phyloP scores from a whole-genome alignment of 2,888 invertebrate species.

The Drosophila ustulata region DNA sequence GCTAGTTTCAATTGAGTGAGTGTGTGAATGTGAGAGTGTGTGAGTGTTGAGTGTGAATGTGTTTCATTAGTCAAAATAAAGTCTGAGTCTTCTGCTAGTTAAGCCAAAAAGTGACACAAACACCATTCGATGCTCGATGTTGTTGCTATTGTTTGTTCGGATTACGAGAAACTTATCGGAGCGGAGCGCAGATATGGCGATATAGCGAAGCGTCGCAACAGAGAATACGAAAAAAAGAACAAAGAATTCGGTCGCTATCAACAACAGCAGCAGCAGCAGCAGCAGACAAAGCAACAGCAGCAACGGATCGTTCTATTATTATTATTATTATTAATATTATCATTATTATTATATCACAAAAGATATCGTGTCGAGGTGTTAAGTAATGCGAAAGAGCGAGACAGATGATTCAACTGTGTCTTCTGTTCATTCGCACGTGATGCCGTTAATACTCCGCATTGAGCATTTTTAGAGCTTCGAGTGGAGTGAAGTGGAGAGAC shows the following conservation, averaged over 20 bases:
- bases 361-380: slow-evolving; percentile 13
- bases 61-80: slow-evolving; percentile 27
- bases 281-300: slow-evolving; percentile 8
- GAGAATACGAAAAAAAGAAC: slow-evolving; percentile 10
- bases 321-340: slow-evolving; percentile 8
- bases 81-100: slow-evolving; percentile 50
- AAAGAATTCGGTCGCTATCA: slow-evolving; percentile 19
- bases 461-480: background rate
- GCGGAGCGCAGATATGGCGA: slow-evolving; percentile 6
- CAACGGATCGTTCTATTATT: slow-evolving; percentile 7
- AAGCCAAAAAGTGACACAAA: slow-evolving; percentile 44
- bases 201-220: background rate
- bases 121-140: slow-evolving; percentile 5
- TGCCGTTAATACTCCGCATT: slow-evolving; percentile 3
- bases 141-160: slow-evolving; percentile 7
- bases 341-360: slow-evolving; percentile 21
- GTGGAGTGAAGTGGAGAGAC: background rate
- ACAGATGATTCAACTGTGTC: slow-evolving; percentile 2
- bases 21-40: background rate
- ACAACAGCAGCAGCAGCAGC: background rate
- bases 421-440: slow-evolving; percentile 13
- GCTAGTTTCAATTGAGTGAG: slow-evolving; percentile 28
- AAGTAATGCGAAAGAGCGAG: background rate
- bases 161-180: slow-evolving; percentile 30
- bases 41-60: slow-evolving; percentile 2